Conservation (phyloP, 2,113 vertebrate genomes). For the Calyptomena viridis region DNA sequence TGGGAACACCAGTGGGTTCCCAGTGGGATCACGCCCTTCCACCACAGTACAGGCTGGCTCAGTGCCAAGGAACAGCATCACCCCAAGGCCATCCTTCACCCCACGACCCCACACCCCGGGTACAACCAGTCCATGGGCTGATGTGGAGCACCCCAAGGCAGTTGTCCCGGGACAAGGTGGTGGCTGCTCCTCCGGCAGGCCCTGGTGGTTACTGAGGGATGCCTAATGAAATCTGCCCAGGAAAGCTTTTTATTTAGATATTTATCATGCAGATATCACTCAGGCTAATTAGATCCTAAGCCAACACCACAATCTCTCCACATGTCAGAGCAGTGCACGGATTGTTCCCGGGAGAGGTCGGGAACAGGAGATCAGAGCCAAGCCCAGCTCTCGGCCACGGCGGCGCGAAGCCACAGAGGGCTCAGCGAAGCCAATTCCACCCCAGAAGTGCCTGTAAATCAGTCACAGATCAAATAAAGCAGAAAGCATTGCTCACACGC, state of each 20-base stretch:
- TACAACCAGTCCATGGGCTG: accelerated
- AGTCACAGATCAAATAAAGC: background rate
- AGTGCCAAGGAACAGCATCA: background rate
- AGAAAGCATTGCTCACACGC: background rate
- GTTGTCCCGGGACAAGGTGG: background rate
- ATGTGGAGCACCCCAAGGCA: background rate
- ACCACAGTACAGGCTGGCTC: background rate
- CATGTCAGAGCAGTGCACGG: background rate
- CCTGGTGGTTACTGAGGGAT: background rate
- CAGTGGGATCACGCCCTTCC: background rate
- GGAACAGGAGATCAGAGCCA: background rate
- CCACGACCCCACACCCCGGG: accelerated
- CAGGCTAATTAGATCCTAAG: background rate
- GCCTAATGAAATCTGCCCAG: background rate
- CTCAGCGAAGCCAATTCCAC: background rate
- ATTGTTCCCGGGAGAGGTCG: background rate
- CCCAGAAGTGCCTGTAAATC: background rate
- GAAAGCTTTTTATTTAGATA: background rate
- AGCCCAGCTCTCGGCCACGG: background rate
- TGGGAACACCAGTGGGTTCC: accelerated
- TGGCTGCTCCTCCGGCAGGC: background rate
- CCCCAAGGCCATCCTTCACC: background rate
- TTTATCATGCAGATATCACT: background rate
- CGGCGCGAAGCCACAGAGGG: background rate
- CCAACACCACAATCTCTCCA: background rate